A percentile compares a stretch with the other conserved stretches of the same genome.
phyloP scores from a whole-genome alignment of 2,888 invertebrate genomes.

The Ochropleura plecta region DNA sequence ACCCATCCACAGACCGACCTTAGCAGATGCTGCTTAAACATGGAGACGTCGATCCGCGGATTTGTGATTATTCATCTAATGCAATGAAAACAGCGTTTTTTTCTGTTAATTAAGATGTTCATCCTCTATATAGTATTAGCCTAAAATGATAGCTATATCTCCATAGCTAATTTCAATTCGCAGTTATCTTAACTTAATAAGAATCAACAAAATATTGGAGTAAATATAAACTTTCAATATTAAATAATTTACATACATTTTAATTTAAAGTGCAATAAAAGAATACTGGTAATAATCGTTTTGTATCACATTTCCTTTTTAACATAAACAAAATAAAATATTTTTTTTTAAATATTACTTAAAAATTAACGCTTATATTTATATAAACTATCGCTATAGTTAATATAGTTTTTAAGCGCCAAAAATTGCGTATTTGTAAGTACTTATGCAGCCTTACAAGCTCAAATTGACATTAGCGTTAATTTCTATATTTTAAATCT shows the following conservation, averaged over 20 bases:
- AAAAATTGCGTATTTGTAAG: not conserved
- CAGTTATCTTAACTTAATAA: not conserved
- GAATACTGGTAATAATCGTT: conserved; percentile 42
- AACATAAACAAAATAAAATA: not conserved
- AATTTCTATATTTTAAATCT: no score
- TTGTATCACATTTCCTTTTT: conserved; percentile 37
- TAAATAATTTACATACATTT: conserved; percentile 9
- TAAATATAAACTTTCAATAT: conserved; percentile 3
- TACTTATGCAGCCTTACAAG: not conserved
- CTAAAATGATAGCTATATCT: not conserved
- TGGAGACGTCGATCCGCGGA: no score
- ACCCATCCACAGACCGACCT: no score
- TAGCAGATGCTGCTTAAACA: no score
- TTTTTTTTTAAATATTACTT: not conserved
- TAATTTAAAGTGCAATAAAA: conserved; percentile 8
- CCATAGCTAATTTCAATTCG: not conserved
- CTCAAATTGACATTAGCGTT: not conserved
- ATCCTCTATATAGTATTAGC: not conserved
- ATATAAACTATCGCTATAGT: no score
- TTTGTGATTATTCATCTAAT: no score
- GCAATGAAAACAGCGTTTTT: not conserved
- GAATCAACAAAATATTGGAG: conserved; percentile 17
- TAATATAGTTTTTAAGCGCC: not conserved
- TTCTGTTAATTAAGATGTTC: not conserved
- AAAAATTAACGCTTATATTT: no score